Base-by-base conservation (phyloP, 2,797 vertebrate species). In the Enteromius paludinosus region DNA sequence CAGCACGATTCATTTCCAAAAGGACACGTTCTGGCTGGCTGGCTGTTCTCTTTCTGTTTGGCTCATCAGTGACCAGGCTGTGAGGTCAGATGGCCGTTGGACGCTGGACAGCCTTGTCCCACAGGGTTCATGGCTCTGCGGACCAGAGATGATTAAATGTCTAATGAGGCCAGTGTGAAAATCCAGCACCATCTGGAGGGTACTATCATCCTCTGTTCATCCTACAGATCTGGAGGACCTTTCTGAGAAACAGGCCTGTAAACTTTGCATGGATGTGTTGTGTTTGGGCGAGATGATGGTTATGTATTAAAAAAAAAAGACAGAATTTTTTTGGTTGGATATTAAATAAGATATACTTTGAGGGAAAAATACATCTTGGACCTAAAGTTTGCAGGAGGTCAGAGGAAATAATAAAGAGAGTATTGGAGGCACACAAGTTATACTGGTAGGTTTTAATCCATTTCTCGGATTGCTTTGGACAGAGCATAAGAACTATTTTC, bases 121-220 rank as follows among this genome's bases (percentile, higher is more conserved):
- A 83, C 71, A 81, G 78, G 65, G 47, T 35, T 74, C 54, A 25
- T 12, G 38, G 49, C 33, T 69, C 45, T 64, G 64, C 23, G 84
- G 82, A 84, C 82, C 70, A 85, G 75, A 38, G 81, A 86, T 86
- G 76, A 86, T 88, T 88, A 78, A 88, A 89, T 76, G 80, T 66
- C 85, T 84, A 88, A 86, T 87, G 84, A 88, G 78, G 81, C 59
- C 85, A 84, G 49, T 38, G 83, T 77, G 82, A 64, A 87, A 86
- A 83, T 88, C 82, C 73, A 78, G 30, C 62, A 77, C 85, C 86
- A 85, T 88, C 83, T 89, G 87, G 84, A 72, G 54, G 20, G 38
- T 70, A 59, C 9, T 1, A 75, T 82, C 43, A 68, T 59, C n/a
- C 68, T 61, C 47, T 75, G 25, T 70, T 77, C 71, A 76, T 61